Conservation (phyloP, 37 sponge, comb jelly and placozoan species). For the Diacarnus erythraeanus region DNA sequence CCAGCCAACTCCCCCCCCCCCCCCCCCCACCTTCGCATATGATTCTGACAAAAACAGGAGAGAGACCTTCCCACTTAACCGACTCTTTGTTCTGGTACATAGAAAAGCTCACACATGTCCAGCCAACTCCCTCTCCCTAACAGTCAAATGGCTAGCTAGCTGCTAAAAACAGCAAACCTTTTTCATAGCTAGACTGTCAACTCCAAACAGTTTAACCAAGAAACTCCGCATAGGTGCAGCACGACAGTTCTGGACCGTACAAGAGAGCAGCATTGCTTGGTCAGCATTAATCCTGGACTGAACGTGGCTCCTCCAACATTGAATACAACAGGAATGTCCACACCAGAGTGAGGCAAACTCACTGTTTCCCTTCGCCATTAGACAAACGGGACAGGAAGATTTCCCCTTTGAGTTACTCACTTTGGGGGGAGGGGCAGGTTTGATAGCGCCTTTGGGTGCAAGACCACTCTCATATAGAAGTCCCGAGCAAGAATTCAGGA, state of each 20-base stretch:
- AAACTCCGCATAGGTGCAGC: slow-evolving; percentile 39
- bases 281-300: slow-evolving; percentile 27
- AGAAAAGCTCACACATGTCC: no score
- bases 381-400: slow-evolving; percentile 41
- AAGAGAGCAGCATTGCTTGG: slow-evolving; percentile 13
- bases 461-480: slow-evolving; percentile 39
- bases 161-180: slow-evolving; percentile 13
- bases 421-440: background rate
- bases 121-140: no score
- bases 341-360: slow-evolving; percentile 38
- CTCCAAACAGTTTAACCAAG: slow-evolving; percentile 18
- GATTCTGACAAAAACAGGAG: no score
- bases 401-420: background rate
- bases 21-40: no score
- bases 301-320: slow-evolving; percentile 50
- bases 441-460: background rate
- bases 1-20: no score
- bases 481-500: slow-evolving; percentile 8
- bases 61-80: no score
- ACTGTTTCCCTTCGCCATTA: background rate
- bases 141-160: background rate
- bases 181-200: slow-evolving; percentile 20
- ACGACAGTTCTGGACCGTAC: slow-evolving; percentile 32
- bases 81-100: no score
- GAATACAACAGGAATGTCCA: slow-evolving; percentile 53